Percentiles rank a stretch among this genome's conserved stretches.
Evolutionary conservation across 2,888 invertebrate genomes (phyloP).

Genomic region (Lottia gigantea): DNA sequence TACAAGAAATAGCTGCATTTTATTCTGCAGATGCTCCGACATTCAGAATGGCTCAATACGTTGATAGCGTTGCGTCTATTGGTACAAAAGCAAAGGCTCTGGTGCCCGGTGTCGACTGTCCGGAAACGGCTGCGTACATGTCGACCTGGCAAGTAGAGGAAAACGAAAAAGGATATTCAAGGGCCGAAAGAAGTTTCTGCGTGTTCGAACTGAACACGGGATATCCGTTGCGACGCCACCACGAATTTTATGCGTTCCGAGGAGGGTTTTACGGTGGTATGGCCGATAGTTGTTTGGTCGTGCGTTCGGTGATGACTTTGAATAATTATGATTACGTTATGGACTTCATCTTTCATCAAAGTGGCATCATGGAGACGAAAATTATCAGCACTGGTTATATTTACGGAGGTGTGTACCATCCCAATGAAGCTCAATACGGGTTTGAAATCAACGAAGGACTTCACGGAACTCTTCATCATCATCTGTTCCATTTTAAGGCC

Average conservation of each 20-base stretch:
- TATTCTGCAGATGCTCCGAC: constrained; percentile 31
- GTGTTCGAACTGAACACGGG: constrained; percentile 32
- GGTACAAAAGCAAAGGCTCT: constrained; percentile 24
- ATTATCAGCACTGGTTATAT: constrained; percentile 33
- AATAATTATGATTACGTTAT: constrained; percentile 36
- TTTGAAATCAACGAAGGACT: constrained; percentile 21
- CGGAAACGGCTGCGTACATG: constrained; percentile 28
- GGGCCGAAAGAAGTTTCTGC: constrained; percentile 22
- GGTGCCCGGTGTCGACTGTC: constrained; percentile 33
- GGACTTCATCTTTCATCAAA: constrained; percentile 31
- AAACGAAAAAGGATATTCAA: background rate
- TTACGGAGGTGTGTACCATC: constrained; percentile 20
- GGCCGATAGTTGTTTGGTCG: constrained; percentile 24
- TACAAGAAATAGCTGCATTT: constrained; percentile 34
- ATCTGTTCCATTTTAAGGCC: constrained; percentile 32
- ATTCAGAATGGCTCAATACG: constrained; percentile 18
- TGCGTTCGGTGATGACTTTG: constrained; percentile 24
- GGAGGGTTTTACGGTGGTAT: constrained; percentile 26
- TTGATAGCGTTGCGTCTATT: constrained; percentile 26
- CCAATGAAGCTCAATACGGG: constrained; percentile 25
- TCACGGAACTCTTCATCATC: constrained; percentile 31
- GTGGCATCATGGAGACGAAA: constrained; percentile 28
- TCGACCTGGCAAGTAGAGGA: constrained; percentile 18
- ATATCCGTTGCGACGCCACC: constrained; percentile 30
- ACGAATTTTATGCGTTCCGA: background rate